Conservation (phyloP, 2,888 invertebrate species). For the Hirudinaria manillensis region DNA sequence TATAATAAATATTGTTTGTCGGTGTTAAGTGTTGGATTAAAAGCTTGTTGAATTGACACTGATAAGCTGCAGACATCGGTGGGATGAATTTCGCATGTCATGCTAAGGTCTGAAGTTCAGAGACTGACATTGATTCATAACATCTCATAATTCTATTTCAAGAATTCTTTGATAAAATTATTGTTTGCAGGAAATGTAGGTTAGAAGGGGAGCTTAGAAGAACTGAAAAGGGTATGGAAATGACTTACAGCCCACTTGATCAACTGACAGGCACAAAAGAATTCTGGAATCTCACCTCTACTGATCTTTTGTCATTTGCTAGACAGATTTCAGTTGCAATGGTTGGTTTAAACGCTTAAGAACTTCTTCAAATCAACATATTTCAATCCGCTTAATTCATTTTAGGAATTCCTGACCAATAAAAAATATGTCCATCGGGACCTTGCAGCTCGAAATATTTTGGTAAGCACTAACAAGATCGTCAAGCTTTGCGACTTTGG, state of each 20-base stretch:
- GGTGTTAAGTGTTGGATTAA: no score
- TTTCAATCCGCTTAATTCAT: neutral
- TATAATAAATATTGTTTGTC: neutral
- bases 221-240: slow-evolving; percentile 44
- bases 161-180: no score
- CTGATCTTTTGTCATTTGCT: slow-evolving; percentile 74
- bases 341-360: slow-evolving; percentile 56
- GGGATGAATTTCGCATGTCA: no score
- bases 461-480: slow-evolving; percentile 55
- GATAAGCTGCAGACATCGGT: no score
- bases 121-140: no score
- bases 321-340: slow-evolving; percentile 78
- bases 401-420: slow-evolving; percentile 70
- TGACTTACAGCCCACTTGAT: slow-evolving; percentile 46
- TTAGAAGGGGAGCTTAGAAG: slow-evolving; percentile 46
- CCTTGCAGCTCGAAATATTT: slow-evolving; percentile 76
- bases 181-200: slow-evolving; percentile 46
- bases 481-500: slow-evolving; percentile 86
- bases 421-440: slow-evolving; percentile 83
- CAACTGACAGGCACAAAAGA: slow-evolving; percentile 45
- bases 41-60: no score
- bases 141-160: no score
- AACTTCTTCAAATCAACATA: neutral
- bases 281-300: slow-evolving; percentile 55
- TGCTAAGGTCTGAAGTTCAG: no score